Percentiles rank a stretch among this genome's conserved stretches.
Conservation (phyloP, 2,797 vertebrate species). For the Gobio occitaniae region DNA sequence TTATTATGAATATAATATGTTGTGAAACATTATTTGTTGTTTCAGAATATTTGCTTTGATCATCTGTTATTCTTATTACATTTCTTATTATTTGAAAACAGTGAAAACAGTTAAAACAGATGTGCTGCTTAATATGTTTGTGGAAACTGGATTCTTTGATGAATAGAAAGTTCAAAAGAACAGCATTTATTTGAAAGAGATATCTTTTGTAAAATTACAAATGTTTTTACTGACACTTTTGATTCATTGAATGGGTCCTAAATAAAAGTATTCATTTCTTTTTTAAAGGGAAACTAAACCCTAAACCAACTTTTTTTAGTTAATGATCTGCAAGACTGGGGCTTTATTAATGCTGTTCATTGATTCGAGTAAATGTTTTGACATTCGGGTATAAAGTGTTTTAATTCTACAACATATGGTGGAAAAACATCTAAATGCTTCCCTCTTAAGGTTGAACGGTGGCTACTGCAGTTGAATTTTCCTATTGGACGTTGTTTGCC, state of each 20-base stretch:
- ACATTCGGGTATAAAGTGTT: too few relatives aligned
- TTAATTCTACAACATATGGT: too few relatives aligned
- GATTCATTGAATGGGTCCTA: neutral
- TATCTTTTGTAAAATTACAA: neutral
- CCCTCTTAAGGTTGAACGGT: too few relatives aligned
- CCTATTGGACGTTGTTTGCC: too few relatives aligned
- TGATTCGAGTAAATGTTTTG: too few relatives aligned
- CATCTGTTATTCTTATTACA: neutral
- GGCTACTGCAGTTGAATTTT: too few relatives aligned
- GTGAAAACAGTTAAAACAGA: neutral
- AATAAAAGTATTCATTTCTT: neutral
- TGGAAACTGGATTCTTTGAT: neutral
- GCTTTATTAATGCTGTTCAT: too few relatives aligned
- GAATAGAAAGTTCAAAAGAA: neutral
- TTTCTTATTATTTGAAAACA: neutral
- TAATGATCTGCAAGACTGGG: too few relatives aligned
- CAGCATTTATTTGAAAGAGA: neutral
- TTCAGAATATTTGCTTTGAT: neutral
- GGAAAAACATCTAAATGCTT: too few relatives aligned
- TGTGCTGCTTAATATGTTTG: neutral
- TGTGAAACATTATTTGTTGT: neutral
- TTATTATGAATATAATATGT: neutral
- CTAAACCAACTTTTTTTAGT: too few relatives aligned
- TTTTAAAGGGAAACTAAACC: too few relatives aligned
- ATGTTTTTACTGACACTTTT: neutral